Conservation (phyloP, 2,888 invertebrate species). For the Serrognathus titanus region DNA sequence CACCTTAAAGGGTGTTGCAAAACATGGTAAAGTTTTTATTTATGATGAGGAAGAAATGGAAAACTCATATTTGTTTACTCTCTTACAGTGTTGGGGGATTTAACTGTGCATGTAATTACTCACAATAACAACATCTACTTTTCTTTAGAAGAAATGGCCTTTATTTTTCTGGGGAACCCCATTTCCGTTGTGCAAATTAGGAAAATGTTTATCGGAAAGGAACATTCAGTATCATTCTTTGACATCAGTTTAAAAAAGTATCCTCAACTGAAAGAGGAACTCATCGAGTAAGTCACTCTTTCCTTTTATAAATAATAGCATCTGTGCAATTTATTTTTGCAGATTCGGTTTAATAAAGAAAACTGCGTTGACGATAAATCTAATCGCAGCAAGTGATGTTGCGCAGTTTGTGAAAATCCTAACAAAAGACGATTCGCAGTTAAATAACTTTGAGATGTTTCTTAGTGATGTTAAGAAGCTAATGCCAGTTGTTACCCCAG, state of each 20-base stretch:
- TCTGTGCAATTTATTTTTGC: too few relatives aligned
- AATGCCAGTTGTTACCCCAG: too few relatives aligned
- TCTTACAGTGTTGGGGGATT: background rate
- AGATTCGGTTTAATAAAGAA: too few relatives aligned
- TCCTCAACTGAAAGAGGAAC: background rate
- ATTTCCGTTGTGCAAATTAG: constrained; percentile 1
- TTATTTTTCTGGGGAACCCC: background rate
- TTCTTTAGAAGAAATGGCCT: constrained; percentile 4
- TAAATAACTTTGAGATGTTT: too few relatives aligned
- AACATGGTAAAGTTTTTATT: too few relatives aligned
- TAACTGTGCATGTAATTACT: constrained; percentile 5
- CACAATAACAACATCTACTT: constrained; percentile 1
- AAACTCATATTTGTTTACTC: background rate
- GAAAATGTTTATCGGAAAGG: background rate
- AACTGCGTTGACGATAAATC: too few relatives aligned
- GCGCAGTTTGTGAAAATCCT: too few relatives aligned
- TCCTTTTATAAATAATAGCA: too few relatives aligned
- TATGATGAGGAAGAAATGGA: background rate
- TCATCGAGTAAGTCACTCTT: background rate
- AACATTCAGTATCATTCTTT: constrained; percentile 2
- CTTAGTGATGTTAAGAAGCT: too few relatives aligned
- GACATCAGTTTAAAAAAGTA: constrained; percentile 1
- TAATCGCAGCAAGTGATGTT: too few relatives aligned
- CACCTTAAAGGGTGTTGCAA: too few relatives aligned
- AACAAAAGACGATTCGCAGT: too few relatives aligned